Base-by-base conservation (phyloP, 2,888 invertebrate genomes). In the Lagria hirta region DNA sequence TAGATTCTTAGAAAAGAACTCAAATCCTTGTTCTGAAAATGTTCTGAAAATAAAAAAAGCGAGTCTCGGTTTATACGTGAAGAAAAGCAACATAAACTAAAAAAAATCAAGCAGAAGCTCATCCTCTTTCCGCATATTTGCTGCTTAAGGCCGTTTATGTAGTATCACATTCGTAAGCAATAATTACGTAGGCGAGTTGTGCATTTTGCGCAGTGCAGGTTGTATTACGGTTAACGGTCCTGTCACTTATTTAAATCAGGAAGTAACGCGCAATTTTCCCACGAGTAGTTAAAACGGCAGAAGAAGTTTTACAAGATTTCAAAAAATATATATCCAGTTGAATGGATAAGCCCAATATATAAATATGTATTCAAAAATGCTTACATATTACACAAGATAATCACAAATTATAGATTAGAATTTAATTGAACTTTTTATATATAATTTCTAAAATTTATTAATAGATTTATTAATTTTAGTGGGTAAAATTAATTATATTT, bases 231-330 rank as follows among this genome's bases (percentile, higher is more conserved):
- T 50, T 61, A 61, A 61, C 61, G 60, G 61, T 53, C 48, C 54
- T 50, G 51, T 55, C 55, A 53, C 58, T 59, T 57, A 55, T 60
- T 55, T 55, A 58, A 61, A 62, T 55, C 55, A 60, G 60, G 60
- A 62, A 61, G 61, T 58, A 48, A 44, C 48, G 48, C 51, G 43
- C 32, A 51, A 40, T 53, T 54, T 61, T 61, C 60, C 58, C 61
- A 61, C 61, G 60, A 59, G 54, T 46, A 48, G 48, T 26, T 37
- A 37, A 22, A 26, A 11, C 10, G 26, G 45, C 47, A 48, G 55
- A 48, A 48, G 46, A 28, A 32, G n/a, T n/a, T n/a, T n/a, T n/a
- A n/a, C n/a, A n/a, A n/a, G n/a, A n/a, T n/a, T n/a, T n/a, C n/a
- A n/a, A n/a, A n/a, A n/a, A n/a, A n/a, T n/a, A n/a, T 27, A 22